Percentiles rank a stretch among this genome's conserved stretches.
These are phyloP conservation scores for Ceryle rudis DNA, from an alignment of 2,797 vertebrate species.

Conservation along the genomic window DNA sequence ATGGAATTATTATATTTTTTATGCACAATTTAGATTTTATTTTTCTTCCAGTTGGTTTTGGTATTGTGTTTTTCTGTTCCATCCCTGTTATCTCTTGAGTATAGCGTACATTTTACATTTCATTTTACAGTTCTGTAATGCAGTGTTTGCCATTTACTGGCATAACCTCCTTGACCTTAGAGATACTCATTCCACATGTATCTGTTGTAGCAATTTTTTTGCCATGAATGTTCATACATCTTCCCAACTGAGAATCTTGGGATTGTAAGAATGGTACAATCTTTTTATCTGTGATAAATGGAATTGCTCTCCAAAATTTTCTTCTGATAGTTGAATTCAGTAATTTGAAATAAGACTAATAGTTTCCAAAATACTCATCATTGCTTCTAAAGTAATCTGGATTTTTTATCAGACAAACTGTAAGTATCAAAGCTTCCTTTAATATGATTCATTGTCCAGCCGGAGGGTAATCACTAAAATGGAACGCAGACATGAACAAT, in stretches of 20 bases:
- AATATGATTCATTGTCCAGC: conserved; percentile 32
- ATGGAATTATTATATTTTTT: not conserved
- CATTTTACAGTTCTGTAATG: conserved; percentile 1
- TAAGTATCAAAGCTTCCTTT: conserved; percentile 28
- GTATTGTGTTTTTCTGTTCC: not conserved
- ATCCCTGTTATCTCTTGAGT: not conserved
- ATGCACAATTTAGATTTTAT: not conserved
- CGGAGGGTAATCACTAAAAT: conserved; percentile 36
- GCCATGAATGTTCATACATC: not conserved
- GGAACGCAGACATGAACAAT: conserved; percentile 49
- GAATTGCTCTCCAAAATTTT: not conserved
- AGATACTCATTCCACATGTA: not conserved
- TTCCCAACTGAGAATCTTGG: not conserved
- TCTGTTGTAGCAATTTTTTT: not conserved
- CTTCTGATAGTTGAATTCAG: not conserved
- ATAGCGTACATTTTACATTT: not conserved
- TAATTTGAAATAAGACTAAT: conserved; percentile 36
- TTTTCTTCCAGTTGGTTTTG: not conserved
- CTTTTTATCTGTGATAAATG: not conserved
- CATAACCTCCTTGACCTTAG: not conserved
- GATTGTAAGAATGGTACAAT: not conserved
- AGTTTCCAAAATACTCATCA: conserved; percentile 30
- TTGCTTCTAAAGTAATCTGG: conserved; percentile 33
- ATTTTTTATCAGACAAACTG: conserved; percentile 50
- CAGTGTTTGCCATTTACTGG: not conserved